Evolutionary conservation across 2,888 invertebrate genomes (phyloP).

Genomic region (Apoda limacodes): DNA sequence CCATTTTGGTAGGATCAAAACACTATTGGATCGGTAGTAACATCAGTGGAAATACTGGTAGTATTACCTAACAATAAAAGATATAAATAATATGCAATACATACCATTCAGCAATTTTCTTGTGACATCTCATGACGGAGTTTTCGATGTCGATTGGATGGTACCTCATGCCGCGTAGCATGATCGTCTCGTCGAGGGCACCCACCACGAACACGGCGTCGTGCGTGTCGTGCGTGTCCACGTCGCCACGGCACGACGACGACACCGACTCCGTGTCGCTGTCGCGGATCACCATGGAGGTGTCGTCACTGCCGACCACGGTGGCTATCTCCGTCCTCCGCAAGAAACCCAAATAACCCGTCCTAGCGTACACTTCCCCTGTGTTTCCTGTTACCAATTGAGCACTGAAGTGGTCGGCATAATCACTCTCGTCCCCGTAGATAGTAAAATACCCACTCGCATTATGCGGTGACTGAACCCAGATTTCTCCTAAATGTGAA

Average conservation of each 20-base stretch:
- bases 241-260: constrained; percentile 45
- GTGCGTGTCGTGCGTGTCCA: constrained; percentile 85
- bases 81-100: no score
- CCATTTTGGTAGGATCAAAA: no score
- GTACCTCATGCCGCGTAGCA: constrained; percentile 98
- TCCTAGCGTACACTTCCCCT: constrained; percentile 94
- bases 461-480: constrained; percentile 94
- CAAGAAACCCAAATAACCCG: constrained; percentile 97
- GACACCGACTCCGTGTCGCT: constrained; percentile 68
- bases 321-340: constrained; percentile 89
- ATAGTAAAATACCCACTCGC: constrained; percentile 98
- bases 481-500: constrained; percentile 98
- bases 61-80: no score
- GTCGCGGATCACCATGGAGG: constrained; percentile 62
- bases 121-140: constrained; percentile 96
- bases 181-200: constrained; percentile 96
- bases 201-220: constrained; percentile 99
- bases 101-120: constrained; percentile 99
- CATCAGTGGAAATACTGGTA: no score
- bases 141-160: constrained; percentile 99
- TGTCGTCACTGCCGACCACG: constrained; percentile 77
- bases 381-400: constrained; percentile 95
- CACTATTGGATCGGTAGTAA: no score
- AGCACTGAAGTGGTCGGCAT: constrained; percentile 96
- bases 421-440: constrained; percentile 95